These are phyloP conservation scores for Popillia japonica DNA, from an alignment of 1,140 invertebrate species.

Conservation along the genomic window DNA sequence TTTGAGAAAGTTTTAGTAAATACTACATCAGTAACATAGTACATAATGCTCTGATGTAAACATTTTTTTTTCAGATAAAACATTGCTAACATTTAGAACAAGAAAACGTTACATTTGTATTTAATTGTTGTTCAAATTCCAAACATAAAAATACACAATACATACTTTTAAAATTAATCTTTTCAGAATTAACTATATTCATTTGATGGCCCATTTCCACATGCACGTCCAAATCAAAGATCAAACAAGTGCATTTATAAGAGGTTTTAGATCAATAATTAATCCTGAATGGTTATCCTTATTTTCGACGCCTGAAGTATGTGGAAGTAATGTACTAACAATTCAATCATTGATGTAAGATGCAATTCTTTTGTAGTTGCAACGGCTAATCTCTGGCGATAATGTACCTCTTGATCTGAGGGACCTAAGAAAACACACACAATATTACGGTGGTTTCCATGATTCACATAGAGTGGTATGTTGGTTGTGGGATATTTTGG, in stretches of 20 bases:
- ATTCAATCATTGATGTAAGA: not conserved
- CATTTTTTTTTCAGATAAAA: too few species aligned
- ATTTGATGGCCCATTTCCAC: conserved; percentile 97
- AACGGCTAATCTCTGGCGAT: conserved; percentile 90
- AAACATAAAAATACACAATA: too few species aligned
- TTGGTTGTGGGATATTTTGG: conserved; percentile 99
- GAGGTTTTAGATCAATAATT: conserved; percentile 95
- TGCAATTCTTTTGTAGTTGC: conserved; percentile 67
- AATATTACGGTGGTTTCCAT: conserved; percentile 99
- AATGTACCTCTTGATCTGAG: conserved; percentile 89
- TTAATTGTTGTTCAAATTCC: too few species aligned
- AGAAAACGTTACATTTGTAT: too few species aligned
- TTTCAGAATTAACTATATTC: conserved; percentile 93
- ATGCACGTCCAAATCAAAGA: conserved; percentile 98
- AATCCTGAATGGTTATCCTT: conserved; percentile 94
- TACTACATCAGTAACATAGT: too few species aligned
- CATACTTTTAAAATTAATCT: not conserved
- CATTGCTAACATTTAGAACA: too few species aligned
- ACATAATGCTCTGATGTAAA: too few species aligned
- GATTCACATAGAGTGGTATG: conserved; percentile 96
- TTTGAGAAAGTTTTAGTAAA: too few species aligned
- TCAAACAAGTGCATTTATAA: conserved; percentile 95
- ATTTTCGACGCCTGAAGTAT: conserved; percentile 96
- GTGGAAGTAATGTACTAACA: not conserved
- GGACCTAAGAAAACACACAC: conserved; percentile 91